phyloP scores from a whole-genome alignment of 1,140 invertebrate species.

The Belonocnema kinseyi region DNA sequence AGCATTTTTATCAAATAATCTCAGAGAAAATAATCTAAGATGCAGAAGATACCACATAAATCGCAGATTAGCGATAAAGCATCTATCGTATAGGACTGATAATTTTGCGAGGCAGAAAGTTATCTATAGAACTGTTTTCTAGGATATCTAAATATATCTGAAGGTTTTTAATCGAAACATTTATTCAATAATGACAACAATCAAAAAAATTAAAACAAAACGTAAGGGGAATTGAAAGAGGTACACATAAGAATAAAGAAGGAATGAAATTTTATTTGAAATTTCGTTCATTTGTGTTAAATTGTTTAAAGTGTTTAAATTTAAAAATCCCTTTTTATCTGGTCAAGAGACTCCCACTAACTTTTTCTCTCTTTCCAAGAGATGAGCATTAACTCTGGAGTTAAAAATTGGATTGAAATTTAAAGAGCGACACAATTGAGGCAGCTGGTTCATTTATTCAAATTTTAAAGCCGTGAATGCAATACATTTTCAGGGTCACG shows the following conservation, averaged over 20 bases:
- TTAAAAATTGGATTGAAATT: not conserved
- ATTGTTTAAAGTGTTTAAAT: not conserved
- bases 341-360: not conserved
- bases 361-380: not conserved
- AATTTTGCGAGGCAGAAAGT: too few relatives aligned
- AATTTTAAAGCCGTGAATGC: conserved; percentile 48
- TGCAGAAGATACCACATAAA: too few relatives aligned
- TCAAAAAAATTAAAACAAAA: too few relatives aligned
- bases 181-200: too few relatives aligned
- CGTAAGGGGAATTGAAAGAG: too few relatives aligned
- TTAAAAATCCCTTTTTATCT: not conserved
- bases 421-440: conserved; percentile 51
- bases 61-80: too few relatives aligned
- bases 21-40: too few relatives aligned
- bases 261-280: not conserved
- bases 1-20: not conserved
- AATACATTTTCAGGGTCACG: conserved; percentile 59
- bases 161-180: too few relatives aligned
- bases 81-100: too few relatives aligned
- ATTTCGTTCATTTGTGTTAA: not conserved
- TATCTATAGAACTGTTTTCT: too few relatives aligned
- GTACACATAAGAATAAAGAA: too few relatives aligned
- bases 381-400: not conserved
- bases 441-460: conserved; percentile 50
- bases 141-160: too few relatives aligned